Evolutionary conservation across 2,888 invertebrate species (phyloP), one percentile per base, ranked within the genome.

Genomic region (Bellardia bayeri): DNA sequence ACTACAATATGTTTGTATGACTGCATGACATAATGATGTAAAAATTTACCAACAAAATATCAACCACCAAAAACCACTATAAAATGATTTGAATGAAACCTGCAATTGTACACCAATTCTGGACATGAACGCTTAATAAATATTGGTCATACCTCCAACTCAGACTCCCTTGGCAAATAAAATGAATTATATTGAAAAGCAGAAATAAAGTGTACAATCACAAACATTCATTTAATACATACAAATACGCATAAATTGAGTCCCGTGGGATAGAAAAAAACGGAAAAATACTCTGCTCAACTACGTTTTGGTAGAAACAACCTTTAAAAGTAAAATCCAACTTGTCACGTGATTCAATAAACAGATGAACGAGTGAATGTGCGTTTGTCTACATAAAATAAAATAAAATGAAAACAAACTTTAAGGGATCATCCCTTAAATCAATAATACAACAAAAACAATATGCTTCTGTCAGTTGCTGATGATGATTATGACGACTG

Each of bases 331-430:
- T 68, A 13, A 78, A 87, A 81, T 84, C 72, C 72, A 92, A 91
- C 91, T 91, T 91, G 92, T 91, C 91, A 92, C 91, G 91, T 91
- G 91, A 91, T 92, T 92, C 92, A 89, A 91, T 91, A 90, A 91
- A 91, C 92, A 92, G 91, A 90, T 90, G 58, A 80, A 80, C 69
- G 33, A 80, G 6, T 69, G n/a, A 49, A 54, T 75, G 56, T 61
- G 42, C 30, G 33, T 56, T 2, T 54, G 51, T 49, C 66, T 74
- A 42, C 37, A 71, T 30, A 71, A 79, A 80, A 40, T 45, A 30
- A 58, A 54, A 54, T 37, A 49, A 40, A 76, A 80, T 72, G 54
- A 82, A 79, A 82, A 78, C 49, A 79, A 86, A 76, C 78, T 90
- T 88, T 75, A 66, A 88, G 69, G 90, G 92, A 92, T 91, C 91